Base-by-base conservation (phyloP, 2,797 vertebrate species). In the Acomys russatus region DNA sequence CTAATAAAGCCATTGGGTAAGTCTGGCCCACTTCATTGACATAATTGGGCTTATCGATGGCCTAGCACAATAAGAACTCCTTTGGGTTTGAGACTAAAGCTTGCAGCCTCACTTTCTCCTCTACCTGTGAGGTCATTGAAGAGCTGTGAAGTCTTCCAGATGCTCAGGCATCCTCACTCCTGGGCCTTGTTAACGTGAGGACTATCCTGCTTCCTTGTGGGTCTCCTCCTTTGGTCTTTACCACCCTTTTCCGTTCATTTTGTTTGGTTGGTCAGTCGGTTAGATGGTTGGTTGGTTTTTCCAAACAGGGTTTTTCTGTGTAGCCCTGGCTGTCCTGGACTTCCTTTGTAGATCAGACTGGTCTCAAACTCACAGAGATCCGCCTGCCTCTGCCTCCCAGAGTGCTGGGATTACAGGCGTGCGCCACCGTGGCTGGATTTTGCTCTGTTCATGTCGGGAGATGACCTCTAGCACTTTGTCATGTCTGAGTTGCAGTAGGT, bases 201-300 rank as follows among this genome's bases (percentile, higher is more conserved):
- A 7, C 33, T 2, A 1, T 3, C 1, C 18, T 0, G 0, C 80
- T 44, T 84, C 44, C 59, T 64, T 11, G 23, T n/a, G 20, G 49
- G 11, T 54, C 63, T 49, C 38, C 7, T 91, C 30, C 33, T 38
- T n/a, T 14, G 10, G 8, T 70, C 49, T 89, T 93, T 17, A 0
- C 92, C 38, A 54, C 44, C 44, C 44, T 44, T 44, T 44, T 44
- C 44, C 44, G 44, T 44, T 44, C 44, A 44, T 44, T 44, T 44
- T 44, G 44, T 44, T 44, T 44, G 4, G 44, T 44, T 44, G 44
- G 44, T 44, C 44, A 44, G 44, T 44, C 44, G 44, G 44, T 44
- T 44, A 4, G 44, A 44, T 44, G 44, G 44, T 44, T 44, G 44
- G 44, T 44, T 44, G 44, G 44, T 44, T 44, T 44, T 44, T 44